Percentiles rank a stretch among this genome's conserved stretches.
phyloP scores from a whole-genome alignment of 2,113 vertebrate species.

The Colinus virginianus region DNA sequence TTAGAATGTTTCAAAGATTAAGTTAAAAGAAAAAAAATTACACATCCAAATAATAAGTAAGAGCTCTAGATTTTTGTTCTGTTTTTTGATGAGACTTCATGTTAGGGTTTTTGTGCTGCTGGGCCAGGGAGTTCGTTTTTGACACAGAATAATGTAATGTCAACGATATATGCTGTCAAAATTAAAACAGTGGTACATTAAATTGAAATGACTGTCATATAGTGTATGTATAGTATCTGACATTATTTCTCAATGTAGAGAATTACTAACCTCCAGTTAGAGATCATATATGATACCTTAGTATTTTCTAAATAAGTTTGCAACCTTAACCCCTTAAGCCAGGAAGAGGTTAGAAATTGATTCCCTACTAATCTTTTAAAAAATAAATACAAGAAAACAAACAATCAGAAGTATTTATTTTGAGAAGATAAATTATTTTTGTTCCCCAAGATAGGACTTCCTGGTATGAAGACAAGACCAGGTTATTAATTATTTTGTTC shows the following conservation, averaged over 20 bases:
- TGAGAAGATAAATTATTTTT: slow-evolving; percentile 6
- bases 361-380: slow-evolving; percentile 46
- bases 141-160: slow-evolving; percentile 17
- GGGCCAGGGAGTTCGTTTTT: neutral
- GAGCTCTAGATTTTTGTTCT: slow-evolving; percentile 17
- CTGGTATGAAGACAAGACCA: slow-evolving; percentile 24
- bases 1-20: neutral
- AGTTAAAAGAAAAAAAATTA: neutral
- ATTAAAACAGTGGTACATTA: slow-evolving; percentile 72
- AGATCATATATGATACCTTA: slow-evolving; percentile 11
- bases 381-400: neutral
- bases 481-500: neutral
- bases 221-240: slow-evolving; percentile 28
- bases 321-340: slow-evolving; percentile 25
- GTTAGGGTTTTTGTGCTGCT: slow-evolving; percentile 32
- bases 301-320: slow-evolving; percentile 51
- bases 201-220: slow-evolving; percentile 55
- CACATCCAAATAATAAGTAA: slow-evolving; percentile 5
- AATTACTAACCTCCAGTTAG: slow-evolving; percentile 67
- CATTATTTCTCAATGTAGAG: slow-evolving; percentile 40
- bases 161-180: slow-evolving; percentile 10
- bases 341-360: slow-evolving; percentile 64
- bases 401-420: slow-evolving; percentile 21
- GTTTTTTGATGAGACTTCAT: slow-evolving; percentile 15
- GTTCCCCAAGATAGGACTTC: slow-evolving; percentile 8